Base-by-base conservation (phyloP, 2,797 vertebrate genomes). In the Sebastes elongatus region DNA sequence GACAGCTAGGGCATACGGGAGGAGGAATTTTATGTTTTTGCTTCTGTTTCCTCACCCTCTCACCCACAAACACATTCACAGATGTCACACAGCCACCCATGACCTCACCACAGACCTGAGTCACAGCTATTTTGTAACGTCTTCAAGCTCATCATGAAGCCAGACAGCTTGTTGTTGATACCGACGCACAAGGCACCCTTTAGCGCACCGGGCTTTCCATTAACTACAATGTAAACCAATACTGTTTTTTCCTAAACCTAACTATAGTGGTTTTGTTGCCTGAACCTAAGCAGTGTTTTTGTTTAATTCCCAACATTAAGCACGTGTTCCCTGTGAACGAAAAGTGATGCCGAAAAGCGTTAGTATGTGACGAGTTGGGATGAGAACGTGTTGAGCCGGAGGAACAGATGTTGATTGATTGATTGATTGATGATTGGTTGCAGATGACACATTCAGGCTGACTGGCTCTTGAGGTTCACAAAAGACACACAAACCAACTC, bases 21-120 rank as follows among this genome's bases (percentile, higher is more conserved):
- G 71, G 60, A 79, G 71, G 80, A 78, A 63, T 84, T 66, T 81
- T 84, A 76, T 81, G 78, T 86, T 90, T 87, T 83, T 33, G 76
- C 88, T 91, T 92, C 85, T 91, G 88, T 89, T 92, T 92, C 82
- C 78, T 82, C 82, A 75, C 52, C 22, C 76, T 57, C 64, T 60
- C 85, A 6, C 59, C 42, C 64, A 23, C 77, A 75, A 23, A 49
- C 60, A 32, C 28, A 49, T 57, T 67, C 25, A 2, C 87, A 90
- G 71, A 89, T 86, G 85, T 86, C 83, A 78, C 71, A 28, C 42
- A 66, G 69, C 76, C 69, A 25, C 33, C 33, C 62, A 68, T 92
- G 91, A 93, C 80, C 83, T 89, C 84, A 88, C 70, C 80, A 4
- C 73, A 66, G 32, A 46, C 60, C 80, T 77, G 86, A 89, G 71